Evolutionary conservation across 2,888 invertebrate species (phyloP).

Genomic region (Athripsodes cinereus): DNA sequence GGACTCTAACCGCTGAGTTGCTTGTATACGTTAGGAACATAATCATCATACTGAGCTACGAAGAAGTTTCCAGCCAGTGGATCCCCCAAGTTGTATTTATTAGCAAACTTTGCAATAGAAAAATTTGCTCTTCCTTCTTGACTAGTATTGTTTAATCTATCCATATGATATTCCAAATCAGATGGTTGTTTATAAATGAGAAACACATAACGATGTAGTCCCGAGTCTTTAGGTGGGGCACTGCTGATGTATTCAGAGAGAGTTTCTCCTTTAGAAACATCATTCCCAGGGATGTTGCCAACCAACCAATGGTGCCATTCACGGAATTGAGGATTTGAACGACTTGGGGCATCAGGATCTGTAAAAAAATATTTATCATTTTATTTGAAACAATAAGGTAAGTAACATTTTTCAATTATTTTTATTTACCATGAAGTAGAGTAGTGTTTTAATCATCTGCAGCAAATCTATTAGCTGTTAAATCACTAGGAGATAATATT

Average conservation of each 20-base stretch:
- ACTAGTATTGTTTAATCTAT: conserved; percentile 46
- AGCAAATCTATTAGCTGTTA: not conserved
- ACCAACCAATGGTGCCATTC: conserved; percentile 94
- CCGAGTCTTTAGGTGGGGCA: conserved; percentile 74
- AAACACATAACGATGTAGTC: conserved; percentile 74
- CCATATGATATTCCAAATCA: conserved; percentile 52
- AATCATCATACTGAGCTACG: conserved; percentile 75
- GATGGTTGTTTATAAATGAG: conserved; percentile 66
- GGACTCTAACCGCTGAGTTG: conserved; percentile 32
- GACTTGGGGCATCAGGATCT: conserved; percentile 90
- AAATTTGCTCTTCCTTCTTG: conserved; percentile 40
- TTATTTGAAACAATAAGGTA: too few species aligned
- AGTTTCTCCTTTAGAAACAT: conserved; percentile 64
- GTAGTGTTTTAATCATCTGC: not conserved
- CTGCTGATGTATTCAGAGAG: conserved; percentile 76
- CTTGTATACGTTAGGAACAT: conserved; percentile 57
- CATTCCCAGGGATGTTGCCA: conserved; percentile 72
- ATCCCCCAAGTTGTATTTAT: conserved; percentile 65
- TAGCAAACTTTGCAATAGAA: conserved; percentile 56
- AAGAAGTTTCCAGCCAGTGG: conserved; percentile 79
- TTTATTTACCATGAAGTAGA: not conserved
- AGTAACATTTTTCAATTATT: too few species aligned
- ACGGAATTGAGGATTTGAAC: conserved; percentile 69
- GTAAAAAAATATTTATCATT: not conserved
- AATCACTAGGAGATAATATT: too few species aligned